These are phyloP conservation scores for Byasa hedistus DNA, from an alignment of 2,888 invertebrate genomes.

Conservation along the genomic window DNA sequence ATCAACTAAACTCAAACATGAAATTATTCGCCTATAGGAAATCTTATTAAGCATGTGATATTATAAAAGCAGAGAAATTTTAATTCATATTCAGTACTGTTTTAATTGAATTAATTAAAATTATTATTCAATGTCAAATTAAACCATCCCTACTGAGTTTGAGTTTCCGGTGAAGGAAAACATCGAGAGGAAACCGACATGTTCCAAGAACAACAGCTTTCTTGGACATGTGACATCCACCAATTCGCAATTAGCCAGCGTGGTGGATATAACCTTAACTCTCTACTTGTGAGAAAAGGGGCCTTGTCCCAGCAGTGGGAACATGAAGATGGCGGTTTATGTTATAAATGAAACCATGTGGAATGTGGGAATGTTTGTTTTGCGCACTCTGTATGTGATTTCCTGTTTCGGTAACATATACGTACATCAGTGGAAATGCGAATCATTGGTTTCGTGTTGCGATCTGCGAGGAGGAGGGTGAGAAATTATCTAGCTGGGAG, in stretches of 20 bases:
- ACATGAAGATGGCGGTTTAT: too few relatives aligned
- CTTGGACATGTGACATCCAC: too few relatives aligned
- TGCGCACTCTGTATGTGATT: constrained; percentile 56
- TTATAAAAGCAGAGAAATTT: not conserved
- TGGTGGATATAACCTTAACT: too few relatives aligned
- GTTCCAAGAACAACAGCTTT: too few relatives aligned
- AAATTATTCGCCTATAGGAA: constrained; percentile 41
- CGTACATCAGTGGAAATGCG: constrained; percentile 19
- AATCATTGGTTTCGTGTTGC: not conserved
- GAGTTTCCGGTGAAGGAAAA: too few relatives aligned
- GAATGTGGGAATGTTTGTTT: constrained; percentile 34
- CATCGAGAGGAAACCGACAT: too few relatives aligned
- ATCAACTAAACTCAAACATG: constrained; percentile 63
- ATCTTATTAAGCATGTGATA: constrained; percentile 34
- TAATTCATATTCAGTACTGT: not conserved
- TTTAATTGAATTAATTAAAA: not conserved
- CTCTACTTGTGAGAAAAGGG: too few relatives aligned
- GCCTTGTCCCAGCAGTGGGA: too few relatives aligned
- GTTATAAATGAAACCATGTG: constrained; percentile 1
- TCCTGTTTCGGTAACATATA: constrained; percentile 65
- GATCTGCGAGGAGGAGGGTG: not conserved
- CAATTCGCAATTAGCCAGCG: too few relatives aligned
- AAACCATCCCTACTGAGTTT: too few relatives aligned
- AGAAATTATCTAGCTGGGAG: not conserved
- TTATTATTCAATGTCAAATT: too few relatives aligned